phyloP scores from a whole-genome alignment of 2,113 vertebrate species.

The Astur gentilis region DNA sequence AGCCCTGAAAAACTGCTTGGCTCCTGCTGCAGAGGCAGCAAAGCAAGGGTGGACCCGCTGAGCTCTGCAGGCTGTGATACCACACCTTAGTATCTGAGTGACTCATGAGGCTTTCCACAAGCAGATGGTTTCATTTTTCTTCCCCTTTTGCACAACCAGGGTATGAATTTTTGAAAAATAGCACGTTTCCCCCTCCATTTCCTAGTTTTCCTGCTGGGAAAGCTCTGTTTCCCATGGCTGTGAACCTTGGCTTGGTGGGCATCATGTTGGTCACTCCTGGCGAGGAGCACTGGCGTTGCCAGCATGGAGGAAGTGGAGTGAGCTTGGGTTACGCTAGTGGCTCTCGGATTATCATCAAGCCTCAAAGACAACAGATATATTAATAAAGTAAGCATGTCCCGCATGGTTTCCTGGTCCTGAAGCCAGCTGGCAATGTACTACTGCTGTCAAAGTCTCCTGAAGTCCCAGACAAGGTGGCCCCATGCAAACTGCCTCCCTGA shows the following conservation, averaged over 20 bases:
- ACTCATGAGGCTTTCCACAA: not conserved
- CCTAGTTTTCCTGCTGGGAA: not conserved
- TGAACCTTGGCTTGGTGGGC: not conserved
- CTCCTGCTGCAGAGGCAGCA: fast-evolving
- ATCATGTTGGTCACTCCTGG: fast-evolving
- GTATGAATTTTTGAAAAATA: not conserved
- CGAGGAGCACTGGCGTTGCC: fast-evolving
- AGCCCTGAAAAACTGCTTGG: not conserved
- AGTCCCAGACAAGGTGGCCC: not conserved
- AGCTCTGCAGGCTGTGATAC: not conserved
- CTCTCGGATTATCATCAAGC: not conserved
- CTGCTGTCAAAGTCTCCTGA: not conserved
- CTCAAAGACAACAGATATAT: not conserved
- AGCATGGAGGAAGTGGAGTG: fast-evolving
- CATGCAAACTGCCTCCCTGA: not conserved
- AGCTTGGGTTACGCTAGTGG: not conserved
- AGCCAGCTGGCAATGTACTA: not conserved
- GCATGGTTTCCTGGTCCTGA: not conserved
- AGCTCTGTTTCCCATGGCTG: not conserved
- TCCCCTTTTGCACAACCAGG: not conserved
- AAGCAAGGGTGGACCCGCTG: not conserved
- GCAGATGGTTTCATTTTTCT: not conserved
- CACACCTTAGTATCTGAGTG: conserved; percentile 16
- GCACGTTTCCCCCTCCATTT: not conserved
- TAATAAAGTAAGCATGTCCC: not conserved